Evolutionary conservation across 2,888 invertebrate species (phyloP).

Genomic region (Papilio elwesi): DNA sequence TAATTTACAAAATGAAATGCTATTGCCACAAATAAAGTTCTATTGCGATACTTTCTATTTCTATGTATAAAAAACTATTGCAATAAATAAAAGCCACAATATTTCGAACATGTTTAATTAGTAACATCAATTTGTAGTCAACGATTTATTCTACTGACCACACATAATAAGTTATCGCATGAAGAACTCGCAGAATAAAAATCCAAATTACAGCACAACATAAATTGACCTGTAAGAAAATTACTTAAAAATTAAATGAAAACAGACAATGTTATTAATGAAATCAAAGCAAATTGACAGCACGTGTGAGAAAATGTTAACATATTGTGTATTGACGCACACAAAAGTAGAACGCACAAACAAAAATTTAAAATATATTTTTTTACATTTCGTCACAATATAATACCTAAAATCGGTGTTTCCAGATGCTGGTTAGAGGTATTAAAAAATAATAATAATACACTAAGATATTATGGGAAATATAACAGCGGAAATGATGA

Average conservation of each 20-base stretch:
- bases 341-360: constrained; percentile 38
- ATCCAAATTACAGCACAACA: constrained; percentile 47
- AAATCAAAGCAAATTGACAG: constrained; percentile 38
- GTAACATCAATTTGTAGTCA: constrained; percentile 78
- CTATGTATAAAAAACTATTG: neutral
- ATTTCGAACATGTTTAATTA: constrained; percentile 78
- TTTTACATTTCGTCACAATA: constrained; percentile 51
- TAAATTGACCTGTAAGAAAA: constrained; percentile 58
- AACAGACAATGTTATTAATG: constrained; percentile 45
- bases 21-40: too few relatives aligned
- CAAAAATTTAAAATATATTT: constrained; percentile 44
- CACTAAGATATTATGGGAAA: neutral
- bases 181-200: constrained; percentile 53
- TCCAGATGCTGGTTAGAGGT: neutral
- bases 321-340: constrained; percentile 31
- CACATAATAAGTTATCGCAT: constrained; percentile 59
- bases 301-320: constrained; percentile 28
- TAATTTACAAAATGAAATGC: too few relatives aligned
- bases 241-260: constrained; percentile 48
- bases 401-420: constrained; percentile 40
- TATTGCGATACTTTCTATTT: too few relatives aligned
- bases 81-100: constrained; percentile 53
- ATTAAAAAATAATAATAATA: neutral
- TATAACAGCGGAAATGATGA: neutral
- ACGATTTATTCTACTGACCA: constrained; percentile 70